Conservation (phyloP, 2,797 vertebrate species). For the Tarsius wallacei region DNA sequence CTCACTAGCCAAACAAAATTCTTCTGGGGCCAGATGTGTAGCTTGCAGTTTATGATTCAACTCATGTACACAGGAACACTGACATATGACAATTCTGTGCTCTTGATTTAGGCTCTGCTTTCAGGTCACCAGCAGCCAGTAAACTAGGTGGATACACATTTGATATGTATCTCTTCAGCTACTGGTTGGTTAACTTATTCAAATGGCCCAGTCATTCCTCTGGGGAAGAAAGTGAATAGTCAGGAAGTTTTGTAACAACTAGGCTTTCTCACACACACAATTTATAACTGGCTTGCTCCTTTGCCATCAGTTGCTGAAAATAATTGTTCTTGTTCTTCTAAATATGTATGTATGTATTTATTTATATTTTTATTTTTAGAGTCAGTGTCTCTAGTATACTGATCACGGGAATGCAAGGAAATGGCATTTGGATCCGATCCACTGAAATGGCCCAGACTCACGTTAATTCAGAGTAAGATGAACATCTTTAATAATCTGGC, state of each 20-base stretch:
- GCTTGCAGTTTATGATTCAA: neutral
- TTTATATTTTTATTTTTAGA: no score
- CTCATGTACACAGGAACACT: neutral
- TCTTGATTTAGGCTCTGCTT: neutral
- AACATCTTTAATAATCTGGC: slow-evolving; percentile 20
- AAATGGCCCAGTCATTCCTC: neutral
- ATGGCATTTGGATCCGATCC: neutral
- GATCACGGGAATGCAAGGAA: neutral
- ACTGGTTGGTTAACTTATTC: slow-evolving; percentile 21
- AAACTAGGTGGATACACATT: neutral
- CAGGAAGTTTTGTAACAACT: neutral
- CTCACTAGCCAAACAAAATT: neutral
- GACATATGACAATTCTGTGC: neutral
- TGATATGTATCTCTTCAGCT: slow-evolving; percentile 15
- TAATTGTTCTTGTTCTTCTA: neutral
- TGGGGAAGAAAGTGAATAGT: neutral
- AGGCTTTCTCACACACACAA: neutral
- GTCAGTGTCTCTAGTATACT: neutral
- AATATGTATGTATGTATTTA: no score
- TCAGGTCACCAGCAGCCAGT: neutral
- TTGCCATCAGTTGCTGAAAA: slow-evolving; percentile 28
- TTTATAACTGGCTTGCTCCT: neutral
- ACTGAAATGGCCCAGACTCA: neutral
- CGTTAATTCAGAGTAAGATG: neutral
- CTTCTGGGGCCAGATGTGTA: neutral